These are phyloP conservation scores for Phrynocephalus vlangalii DNA, from an alignment of 2,797 vertebrate genomes.

Conservation along the genomic window DNA sequence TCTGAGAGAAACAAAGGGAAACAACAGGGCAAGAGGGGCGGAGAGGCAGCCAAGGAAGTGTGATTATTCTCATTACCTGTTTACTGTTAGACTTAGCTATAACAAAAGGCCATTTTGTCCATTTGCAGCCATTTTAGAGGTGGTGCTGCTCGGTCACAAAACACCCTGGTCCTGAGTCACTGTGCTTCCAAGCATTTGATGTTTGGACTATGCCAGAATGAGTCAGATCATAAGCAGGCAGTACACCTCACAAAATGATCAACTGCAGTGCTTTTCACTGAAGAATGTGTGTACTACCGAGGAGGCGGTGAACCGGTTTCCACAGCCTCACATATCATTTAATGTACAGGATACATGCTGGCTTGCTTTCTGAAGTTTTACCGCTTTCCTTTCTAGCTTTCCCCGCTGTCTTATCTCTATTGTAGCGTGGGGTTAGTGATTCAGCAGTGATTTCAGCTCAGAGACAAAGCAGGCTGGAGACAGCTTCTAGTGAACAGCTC, in stretches of 20 bases:
- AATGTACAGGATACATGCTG: not conserved
- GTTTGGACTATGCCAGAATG: accelerated
- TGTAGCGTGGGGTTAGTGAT: no score
- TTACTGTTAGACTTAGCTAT: not conserved
- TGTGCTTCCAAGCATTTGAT: not conserved
- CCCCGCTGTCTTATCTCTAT: accelerated
- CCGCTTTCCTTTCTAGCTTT: accelerated
- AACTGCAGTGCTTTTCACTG: constrained; percentile 3
- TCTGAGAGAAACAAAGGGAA: not conserved
- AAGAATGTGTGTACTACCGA: constrained; percentile 3
- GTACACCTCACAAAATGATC: not conserved
- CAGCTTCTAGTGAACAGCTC: no score
- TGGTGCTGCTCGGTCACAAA: not conserved
- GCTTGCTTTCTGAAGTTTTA: constrained; percentile 1
- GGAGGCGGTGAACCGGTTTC: constrained; percentile 14
- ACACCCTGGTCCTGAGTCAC: not conserved
- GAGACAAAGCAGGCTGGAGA: no score
- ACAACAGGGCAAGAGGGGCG: not conserved
- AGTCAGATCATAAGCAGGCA: constrained; percentile 6
- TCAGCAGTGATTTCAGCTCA: no score
- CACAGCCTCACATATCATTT: not conserved
- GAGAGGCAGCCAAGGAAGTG: not conserved
- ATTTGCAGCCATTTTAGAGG: not conserved
- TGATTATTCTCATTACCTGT: not conserved
- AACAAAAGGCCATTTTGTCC: not conserved